Conservation (phyloP, 1,140 invertebrate genomes). For the Bombus impatiens region DNA sequence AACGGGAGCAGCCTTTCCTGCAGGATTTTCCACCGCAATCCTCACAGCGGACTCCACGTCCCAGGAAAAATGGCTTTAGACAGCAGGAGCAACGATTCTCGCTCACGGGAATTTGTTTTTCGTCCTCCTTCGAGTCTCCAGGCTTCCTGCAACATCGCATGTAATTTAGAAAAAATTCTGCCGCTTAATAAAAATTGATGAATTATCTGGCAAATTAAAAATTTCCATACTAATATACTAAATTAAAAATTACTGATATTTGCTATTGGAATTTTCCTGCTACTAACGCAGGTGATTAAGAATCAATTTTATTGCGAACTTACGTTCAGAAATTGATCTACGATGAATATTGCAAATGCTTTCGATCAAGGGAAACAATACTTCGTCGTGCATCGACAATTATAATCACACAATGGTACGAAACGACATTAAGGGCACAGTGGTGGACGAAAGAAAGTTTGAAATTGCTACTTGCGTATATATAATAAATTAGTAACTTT, state of each 20-base stretch:
- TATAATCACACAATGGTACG: not conserved
- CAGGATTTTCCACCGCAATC: constrained; percentile 75
- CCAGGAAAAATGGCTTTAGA: constrained; percentile 74
- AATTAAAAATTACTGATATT: not conserved
- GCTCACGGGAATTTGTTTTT: constrained; percentile 57
- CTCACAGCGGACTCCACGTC: constrained; percentile 70
- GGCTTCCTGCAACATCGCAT: constrained; percentile 66
- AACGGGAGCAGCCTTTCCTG: constrained; percentile 73
- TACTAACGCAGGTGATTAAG: too few species aligned
- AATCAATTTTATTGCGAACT: not conserved
- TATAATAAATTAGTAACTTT: not conserved
- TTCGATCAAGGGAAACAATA: not conserved
- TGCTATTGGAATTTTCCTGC: not conserved
- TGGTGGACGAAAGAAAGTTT: not conserved
- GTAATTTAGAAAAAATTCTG: not conserved
- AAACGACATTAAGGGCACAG: not conserved
- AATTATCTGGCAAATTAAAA: not conserved
- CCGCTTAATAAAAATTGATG: not conserved
- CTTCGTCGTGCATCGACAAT: not conserved
- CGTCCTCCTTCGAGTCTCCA: constrained; percentile 52
- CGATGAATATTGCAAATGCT: not conserved
- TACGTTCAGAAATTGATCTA: not conserved
- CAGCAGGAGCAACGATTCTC: constrained; percentile 78
- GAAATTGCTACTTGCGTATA: not conserved
- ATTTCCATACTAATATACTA: not conserved